Evolutionary conservation across 2,888 invertebrate species (phyloP).

Genomic region (Rhamphomyia laevipes): DNA sequence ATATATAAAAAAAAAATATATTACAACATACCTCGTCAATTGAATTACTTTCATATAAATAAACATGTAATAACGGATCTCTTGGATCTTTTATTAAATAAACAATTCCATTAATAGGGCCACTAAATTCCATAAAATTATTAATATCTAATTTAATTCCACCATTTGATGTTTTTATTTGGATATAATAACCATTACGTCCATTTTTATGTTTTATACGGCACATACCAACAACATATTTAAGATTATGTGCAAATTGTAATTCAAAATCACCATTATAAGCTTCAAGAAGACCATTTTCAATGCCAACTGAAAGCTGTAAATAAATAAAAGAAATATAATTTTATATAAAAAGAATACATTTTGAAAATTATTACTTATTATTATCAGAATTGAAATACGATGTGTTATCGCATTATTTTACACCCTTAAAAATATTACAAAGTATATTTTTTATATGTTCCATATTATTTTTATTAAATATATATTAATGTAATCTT

Average conservation of each 20-base stretch:
- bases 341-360: neutral
- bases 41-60: constrained; percentile 55
- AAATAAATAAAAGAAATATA: constrained; percentile 22
- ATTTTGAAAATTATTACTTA: neutral
- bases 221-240: constrained; percentile 46
- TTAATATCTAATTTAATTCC: constrained; percentile 25
- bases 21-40: constrained; percentile 52
- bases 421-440: no score
- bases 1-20: neutral
- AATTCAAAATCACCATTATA: constrained; percentile 61
- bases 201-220: constrained; percentile 32
- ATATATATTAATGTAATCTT: no score
- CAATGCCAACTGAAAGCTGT: constrained; percentile 60
- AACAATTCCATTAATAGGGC: constrained; percentile 50
- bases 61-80: constrained; percentile 62
- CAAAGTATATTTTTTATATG: no score
- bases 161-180: constrained; percentile 21
- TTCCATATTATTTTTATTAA: no score
- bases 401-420: no score
- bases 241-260: constrained; percentile 50
- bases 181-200: constrained; percentile 29
- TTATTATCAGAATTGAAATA: no score
- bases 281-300: constrained; percentile 55
- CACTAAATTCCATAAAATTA: constrained; percentile 40
- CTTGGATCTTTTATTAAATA: constrained; percentile 61